Conservation (phyloP, 1,140 invertebrate genomes). For the Idris sp. region DNA sequence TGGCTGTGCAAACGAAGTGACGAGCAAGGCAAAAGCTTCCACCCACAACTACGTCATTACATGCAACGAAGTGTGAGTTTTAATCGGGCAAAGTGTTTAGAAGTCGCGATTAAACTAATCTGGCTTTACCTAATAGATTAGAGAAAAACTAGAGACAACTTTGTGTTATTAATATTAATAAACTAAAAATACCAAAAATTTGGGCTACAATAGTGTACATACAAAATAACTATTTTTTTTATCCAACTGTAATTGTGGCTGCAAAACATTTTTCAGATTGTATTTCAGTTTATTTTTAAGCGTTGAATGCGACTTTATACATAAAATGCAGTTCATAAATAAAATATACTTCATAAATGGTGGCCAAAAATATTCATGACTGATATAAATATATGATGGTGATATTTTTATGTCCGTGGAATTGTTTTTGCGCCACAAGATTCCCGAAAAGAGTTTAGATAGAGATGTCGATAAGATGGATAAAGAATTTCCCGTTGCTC, state of each 20-base stretch:
- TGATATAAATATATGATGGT: constrained; percentile 17
- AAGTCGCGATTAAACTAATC: constrained; percentile 38
- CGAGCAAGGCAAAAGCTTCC: constrained; percentile 1
- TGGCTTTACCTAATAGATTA: constrained; percentile 19
- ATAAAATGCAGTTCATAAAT: too few relatives aligned
- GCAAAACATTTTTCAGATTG: too few relatives aligned
- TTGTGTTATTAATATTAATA: too few relatives aligned
- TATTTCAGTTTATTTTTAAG: too few relatives aligned
- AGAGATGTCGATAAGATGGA: constrained; percentile 25
- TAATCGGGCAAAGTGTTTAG: constrained; percentile 34
- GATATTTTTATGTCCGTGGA: constrained; percentile 13
- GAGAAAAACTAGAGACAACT: neutral
- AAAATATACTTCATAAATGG: too few relatives aligned
- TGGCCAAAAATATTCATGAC: too few relatives aligned
- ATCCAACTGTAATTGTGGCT: too few relatives aligned
- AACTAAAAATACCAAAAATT: too few relatives aligned
- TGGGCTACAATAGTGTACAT: too few relatives aligned
- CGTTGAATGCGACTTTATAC: too few relatives aligned
- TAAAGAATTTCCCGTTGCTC: constrained; percentile 24
- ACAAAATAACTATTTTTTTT: too few relatives aligned
- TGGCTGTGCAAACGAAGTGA: constrained; percentile 33
- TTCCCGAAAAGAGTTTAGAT: constrained; percentile 31
- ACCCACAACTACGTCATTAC: neutral
- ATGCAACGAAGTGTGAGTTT: constrained; percentile 42
- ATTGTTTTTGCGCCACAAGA: constrained; percentile 7